These are phyloP conservation scores for Diabrotica undecimpunctata DNA, from an alignment of 1,140 invertebrate genomes.

Conservation along the genomic window DNA sequence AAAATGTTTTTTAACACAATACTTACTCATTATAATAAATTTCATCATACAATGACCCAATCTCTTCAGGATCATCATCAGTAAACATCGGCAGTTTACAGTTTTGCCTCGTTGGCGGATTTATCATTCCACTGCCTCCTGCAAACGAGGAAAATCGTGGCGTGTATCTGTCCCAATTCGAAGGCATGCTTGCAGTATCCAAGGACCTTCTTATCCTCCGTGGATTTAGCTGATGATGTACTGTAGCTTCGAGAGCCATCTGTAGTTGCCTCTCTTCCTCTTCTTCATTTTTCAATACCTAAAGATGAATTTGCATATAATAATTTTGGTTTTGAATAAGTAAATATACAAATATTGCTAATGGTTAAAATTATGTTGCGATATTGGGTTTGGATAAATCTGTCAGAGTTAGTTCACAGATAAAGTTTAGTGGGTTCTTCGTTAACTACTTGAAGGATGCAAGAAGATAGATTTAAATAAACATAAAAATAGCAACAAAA, in stretches of 20 bases:
- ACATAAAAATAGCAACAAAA: too few species aligned
- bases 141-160: slow-evolving; percentile 64
- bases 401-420: too few species aligned
- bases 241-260: slow-evolving; percentile 67
- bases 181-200: slow-evolving; percentile 50
- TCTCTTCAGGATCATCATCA: slow-evolving; percentile 44
- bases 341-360: too few species aligned
- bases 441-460: too few species aligned
- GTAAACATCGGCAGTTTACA: slow-evolving; percentile 38
- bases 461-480: too few species aligned
- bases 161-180: slow-evolving; percentile 49
- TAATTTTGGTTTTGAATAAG: too few species aligned
- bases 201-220: slow-evolving; percentile 52
- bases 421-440: too few species aligned
- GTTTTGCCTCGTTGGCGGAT: slow-evolving; percentile 56
- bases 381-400: too few species aligned
- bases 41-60: slow-evolving; percentile 39
- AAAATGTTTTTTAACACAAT: not conserved
- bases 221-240: slow-evolving; percentile 53
- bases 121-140: slow-evolving; percentile 65
- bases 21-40: slow-evolving; percentile 42
- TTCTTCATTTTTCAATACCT: slow-evolving; percentile 41
- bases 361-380: too few species aligned
- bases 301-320: not conserved
- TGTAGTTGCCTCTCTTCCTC: slow-evolving; percentile 71